Evolutionary conservation across 2,888 invertebrate species (phyloP).

Genomic region (Ectropis crepuscularia): DNA sequence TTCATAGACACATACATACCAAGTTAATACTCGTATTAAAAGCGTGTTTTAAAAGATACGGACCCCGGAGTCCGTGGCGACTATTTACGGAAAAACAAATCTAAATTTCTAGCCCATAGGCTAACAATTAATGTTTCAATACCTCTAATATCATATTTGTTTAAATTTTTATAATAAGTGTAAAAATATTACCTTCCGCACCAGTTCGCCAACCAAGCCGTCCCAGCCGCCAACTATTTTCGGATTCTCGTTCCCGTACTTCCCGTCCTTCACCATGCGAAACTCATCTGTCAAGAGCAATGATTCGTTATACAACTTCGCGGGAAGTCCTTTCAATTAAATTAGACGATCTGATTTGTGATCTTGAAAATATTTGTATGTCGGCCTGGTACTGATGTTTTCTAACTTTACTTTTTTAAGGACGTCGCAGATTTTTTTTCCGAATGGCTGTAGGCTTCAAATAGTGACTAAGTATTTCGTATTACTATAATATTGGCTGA

Average conservation of each 20-base stretch:
- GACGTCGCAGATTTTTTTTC: background rate
- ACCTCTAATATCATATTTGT: too few species aligned
- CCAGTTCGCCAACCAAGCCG: conserved; percentile 95
- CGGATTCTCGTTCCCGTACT: conserved; percentile 93
- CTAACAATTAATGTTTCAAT: too few species aligned
- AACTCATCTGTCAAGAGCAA: conserved; percentile 89
- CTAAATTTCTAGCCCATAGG: too few species aligned
- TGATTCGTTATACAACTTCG: conserved; percentile 20
- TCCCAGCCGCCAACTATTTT: conserved; percentile 94
- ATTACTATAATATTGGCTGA: too few species aligned
- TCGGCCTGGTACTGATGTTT: background rate
- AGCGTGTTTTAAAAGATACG: too few species aligned
- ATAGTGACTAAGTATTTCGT: too few species aligned
- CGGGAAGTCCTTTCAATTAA: conserved; percentile 16
- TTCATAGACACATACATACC: too few species aligned
- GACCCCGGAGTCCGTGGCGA: too few species aligned
- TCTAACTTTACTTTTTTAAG: background rate
- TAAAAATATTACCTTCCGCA: conserved; percentile 88
- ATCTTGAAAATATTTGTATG: conserved; percentile 6
- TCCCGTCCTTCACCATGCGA: conserved; percentile 92
- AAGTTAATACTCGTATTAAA: too few species aligned
- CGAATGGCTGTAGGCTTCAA: too few species aligned
- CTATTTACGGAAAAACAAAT: too few species aligned
- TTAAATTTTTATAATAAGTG: background rate
- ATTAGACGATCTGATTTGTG: conserved; percentile 9